A percentile compares a stretch with the other conserved stretches of the same genome.
Conservation (phyloP, 2,113 vertebrate genomes). For the Podarcis cretensis region DNA sequence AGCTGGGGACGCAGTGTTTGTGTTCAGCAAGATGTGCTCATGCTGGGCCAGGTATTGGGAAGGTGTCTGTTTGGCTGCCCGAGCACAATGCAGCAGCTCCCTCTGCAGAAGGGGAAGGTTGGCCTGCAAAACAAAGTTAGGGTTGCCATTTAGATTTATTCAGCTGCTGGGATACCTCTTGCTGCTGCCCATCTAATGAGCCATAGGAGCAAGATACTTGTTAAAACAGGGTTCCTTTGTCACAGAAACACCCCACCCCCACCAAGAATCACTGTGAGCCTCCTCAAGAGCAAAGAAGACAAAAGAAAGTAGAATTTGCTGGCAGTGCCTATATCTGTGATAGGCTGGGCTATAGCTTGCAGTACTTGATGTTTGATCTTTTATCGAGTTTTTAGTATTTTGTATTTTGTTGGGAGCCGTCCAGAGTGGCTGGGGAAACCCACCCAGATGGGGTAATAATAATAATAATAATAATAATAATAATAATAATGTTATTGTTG, state of each 20-base stretch:
- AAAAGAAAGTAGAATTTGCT: not conserved
- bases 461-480: too few species aligned
- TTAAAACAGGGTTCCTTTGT: not conserved
- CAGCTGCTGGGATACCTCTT: not conserved
- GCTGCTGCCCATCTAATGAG: not conserved
- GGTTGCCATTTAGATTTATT: not conserved
- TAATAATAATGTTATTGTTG: too few species aligned
- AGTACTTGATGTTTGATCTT: too few species aligned
- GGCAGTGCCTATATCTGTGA: not conserved
- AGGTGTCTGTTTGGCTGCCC: conserved; percentile 97
- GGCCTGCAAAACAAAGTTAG: conserved; percentile 79
- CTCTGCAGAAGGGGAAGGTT: conserved; percentile 96
- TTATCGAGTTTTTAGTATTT: too few species aligned
- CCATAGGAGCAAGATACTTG: rapidly evolving
- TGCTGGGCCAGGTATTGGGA: conserved; percentile 98
- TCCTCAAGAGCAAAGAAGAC: not conserved
- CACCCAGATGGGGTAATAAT: too few species aligned
- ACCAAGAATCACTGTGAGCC: not conserved
- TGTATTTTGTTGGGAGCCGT: too few species aligned
- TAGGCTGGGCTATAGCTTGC: not conserved
- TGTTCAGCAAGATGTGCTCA: conserved; percentile 96
- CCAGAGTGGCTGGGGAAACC: too few species aligned
- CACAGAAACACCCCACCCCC: not conserved
- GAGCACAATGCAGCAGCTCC: conserved; percentile 94
- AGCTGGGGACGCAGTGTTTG: conserved; percentile 86